phyloP scores from a whole-genome alignment of 2,888 invertebrate genomes.

The Platypus cylindrus region DNA sequence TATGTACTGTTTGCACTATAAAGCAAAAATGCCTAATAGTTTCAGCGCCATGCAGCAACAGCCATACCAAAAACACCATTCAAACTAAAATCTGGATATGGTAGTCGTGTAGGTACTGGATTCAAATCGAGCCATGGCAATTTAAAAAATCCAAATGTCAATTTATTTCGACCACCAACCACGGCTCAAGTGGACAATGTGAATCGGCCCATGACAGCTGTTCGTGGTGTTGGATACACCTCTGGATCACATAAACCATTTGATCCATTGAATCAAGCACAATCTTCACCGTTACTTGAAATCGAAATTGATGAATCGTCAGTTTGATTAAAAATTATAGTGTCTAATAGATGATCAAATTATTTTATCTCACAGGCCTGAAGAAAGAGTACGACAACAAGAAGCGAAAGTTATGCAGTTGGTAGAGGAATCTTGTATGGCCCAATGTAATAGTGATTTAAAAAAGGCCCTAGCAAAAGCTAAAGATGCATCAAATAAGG shows the following conservation, averaged over 20 bases:
- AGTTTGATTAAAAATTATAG: constrained; percentile 20
- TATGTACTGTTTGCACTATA: too few relatives aligned
- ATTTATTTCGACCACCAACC: constrained; percentile 30
- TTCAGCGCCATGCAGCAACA: constrained; percentile 24
- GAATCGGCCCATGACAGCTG: constrained; percentile 86
- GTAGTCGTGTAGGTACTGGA: constrained; percentile 25
- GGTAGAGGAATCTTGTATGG: constrained; percentile 80
- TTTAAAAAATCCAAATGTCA: constrained; percentile 32
- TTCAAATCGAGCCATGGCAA: constrained; percentile 28
- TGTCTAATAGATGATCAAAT: constrained; percentile 8
- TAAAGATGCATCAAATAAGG: constrained; percentile 91
- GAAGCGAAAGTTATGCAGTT: constrained; percentile 81
- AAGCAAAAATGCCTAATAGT: too few relatives aligned
- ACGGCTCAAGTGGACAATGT: constrained; percentile 27
- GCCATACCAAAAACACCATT: constrained; percentile 24
- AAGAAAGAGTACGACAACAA: constrained; percentile 80
- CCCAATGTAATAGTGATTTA: constrained; percentile 48
- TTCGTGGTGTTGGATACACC: constrained; percentile 91
- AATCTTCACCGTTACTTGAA: constrained; percentile 46
- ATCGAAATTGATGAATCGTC: constrained; percentile 69
- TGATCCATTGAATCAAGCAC: constrained; percentile 63
- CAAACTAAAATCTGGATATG: constrained; percentile 24
- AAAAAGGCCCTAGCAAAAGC: constrained; percentile 74
- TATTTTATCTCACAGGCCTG: constrained; percentile 48
- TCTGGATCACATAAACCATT: constrained; percentile 49